Base-by-base conservation (phyloP, 2,113 vertebrate genomes). In the Salvator merianae region DNA sequence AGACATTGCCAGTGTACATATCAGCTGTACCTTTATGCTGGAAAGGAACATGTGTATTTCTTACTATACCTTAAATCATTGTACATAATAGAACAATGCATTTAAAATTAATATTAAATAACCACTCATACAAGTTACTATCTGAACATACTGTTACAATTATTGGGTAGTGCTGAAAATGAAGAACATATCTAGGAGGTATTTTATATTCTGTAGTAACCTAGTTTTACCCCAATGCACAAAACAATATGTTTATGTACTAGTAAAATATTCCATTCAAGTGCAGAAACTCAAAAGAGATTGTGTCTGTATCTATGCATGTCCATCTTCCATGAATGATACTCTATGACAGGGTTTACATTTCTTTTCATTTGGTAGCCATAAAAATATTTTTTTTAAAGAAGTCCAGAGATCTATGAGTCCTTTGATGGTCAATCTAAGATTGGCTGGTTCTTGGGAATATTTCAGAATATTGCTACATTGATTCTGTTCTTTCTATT, bases 291-390 rank as follows among this genome's bases (percentile, higher is more conserved):
- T 10, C 4, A 82, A 18, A 36, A 76, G 13, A 32, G 13, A 36
- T 47, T 2, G 32, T 34, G 55, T 20, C 55, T 88, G 79, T 85
- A 75, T 79, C 78, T 82, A 83, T 75, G 7, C 1, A 90, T 76
- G 88, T 50, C 74, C 73, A 92, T 94, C 92, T 94, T 94, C 88
- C 93, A 94, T 91, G 87, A 94, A 89, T 90, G 94, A 84, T 91
- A 91, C 90, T 92, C 93, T 88, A 90, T 93, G 91, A 94, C 90
- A 32, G 86, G 20, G 70, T 71, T 88, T 90, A 86, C 13, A 5
- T 4, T 9, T 0, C 63, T n/a, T 59, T 43, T 63, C 24, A 72
- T 32, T 72, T 59, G 13, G 62, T n/a, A 16, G 38, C 72, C 34
- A 70, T 59, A 59, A 20, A 59, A 20, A 20, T 59, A 20, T 20